A percentile compares a stretch with the other conserved stretches of the same genome.
These are phyloP conservation scores for Drosophila sordidula DNA, from an alignment of 2,888 invertebrate species.

Conservation along the genomic window DNA sequence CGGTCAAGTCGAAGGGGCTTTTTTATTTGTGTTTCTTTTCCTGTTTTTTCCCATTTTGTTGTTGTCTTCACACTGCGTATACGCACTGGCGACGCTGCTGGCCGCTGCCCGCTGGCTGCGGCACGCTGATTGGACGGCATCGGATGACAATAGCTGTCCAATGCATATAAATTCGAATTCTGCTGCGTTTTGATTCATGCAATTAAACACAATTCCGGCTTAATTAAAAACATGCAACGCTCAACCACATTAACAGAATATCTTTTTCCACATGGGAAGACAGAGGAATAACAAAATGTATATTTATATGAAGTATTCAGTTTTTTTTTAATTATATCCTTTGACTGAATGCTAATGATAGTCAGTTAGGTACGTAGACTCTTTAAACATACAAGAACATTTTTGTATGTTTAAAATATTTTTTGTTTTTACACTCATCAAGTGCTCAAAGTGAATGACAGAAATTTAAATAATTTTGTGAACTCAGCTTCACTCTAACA, in stretches of 20 bases:
- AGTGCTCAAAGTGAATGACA: no score
- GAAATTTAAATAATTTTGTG: no score
- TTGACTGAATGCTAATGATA: no score
- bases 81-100: conserved; percentile 22
- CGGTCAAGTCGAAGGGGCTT: conserved; percentile 5
- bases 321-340: not conserved
- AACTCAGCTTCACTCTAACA: no score
- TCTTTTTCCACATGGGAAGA: not conserved
- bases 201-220: not conserved
- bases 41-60: not conserved
- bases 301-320: not conserved
- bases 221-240: not conserved
- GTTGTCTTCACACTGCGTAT: conserved; percentile 15
- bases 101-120: conserved; percentile 15
- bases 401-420: no score
- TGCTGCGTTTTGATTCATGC: conserved; percentile 6
- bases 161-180: not conserved
- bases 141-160: conserved; percentile 1
- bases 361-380: no score
- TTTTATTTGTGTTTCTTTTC: not conserved
- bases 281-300: not conserved
- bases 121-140: conserved; percentile 36
- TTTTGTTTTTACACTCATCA: no score
- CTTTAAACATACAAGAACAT: no score
- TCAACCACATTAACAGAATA: not conserved